Evolutionary conservation across 1,140 invertebrate genomes (phyloP).

Genomic region (Diabrotica virgifera): DNA sequence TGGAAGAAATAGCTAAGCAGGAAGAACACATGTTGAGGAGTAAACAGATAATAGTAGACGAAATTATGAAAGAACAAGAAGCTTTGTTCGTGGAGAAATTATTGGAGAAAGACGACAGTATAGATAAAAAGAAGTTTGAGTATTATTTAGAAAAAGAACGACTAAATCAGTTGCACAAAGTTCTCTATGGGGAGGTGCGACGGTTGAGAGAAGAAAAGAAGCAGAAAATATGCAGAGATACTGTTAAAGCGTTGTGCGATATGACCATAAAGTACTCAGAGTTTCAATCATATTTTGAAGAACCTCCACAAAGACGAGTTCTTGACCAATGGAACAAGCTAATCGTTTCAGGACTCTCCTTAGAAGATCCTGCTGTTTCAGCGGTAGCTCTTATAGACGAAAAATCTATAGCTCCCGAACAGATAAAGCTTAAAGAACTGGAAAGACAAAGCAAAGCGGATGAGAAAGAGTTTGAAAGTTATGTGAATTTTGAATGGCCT

Average conservation of each 20-base stretch:
- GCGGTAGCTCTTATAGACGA: constrained; percentile 15
- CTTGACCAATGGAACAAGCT: constrained; percentile 55
- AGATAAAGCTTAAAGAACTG: constrained; percentile 29
- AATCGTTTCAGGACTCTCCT: constrained; percentile 53
- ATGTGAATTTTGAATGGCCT: constrained; percentile 40
- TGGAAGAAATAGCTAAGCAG: constrained; percentile 57
- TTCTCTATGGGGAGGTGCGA: constrained; percentile 51
- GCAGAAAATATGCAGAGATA: constrained; percentile 52
- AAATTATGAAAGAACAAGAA: constrained; percentile 51
- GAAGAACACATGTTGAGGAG: constrained; percentile 54
- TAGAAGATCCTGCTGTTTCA: constrained; percentile 49
- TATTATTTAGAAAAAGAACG: constrained; percentile 54
- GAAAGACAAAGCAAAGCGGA: constrained; percentile 41
- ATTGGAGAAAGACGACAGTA: constrained; percentile 50
- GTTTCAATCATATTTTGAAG: constrained; percentile 47
- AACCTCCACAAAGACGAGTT: constrained; percentile 43
- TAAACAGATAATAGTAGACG: constrained; percentile 50
- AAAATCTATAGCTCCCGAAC: constrained; percentile 20
- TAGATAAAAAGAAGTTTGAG: constrained; percentile 47
- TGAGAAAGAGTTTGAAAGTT: constrained; percentile 46
- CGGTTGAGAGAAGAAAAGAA: constrained; percentile 49
- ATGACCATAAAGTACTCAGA: constrained; percentile 53
- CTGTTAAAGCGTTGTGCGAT: constrained; percentile 53
- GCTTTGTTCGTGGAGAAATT: constrained; percentile 50
- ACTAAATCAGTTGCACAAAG: constrained; percentile 52